phyloP scores from a whole-genome alignment of 2,113 vertebrate species.

The Blennius ocellaris region DNA sequence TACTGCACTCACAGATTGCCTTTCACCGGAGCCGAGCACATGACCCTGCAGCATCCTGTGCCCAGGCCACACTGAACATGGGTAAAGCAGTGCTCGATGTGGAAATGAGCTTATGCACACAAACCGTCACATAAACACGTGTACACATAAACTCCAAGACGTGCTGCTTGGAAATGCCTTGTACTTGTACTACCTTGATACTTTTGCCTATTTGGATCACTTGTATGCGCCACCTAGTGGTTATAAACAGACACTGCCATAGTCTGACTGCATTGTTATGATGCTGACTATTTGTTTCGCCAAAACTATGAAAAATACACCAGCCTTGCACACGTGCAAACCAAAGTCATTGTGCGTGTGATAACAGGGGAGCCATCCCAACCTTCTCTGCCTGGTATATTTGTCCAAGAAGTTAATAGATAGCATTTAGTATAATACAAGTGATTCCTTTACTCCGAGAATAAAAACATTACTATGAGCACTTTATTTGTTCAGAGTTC shows the following conservation, averaged over 20 bases:
- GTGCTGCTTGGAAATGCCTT: conserved; percentile 21
- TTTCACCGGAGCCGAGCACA: conserved; percentile 95
- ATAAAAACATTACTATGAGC: neutral
- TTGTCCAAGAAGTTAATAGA: neutral
- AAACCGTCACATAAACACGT: conserved; percentile 33
- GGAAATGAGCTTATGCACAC: neutral
- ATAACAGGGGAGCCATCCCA: conserved; percentile 4
- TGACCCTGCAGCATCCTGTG: conserved; percentile 92
- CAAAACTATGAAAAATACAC: neutral
- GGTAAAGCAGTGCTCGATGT: neutral
- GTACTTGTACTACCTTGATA: no score
- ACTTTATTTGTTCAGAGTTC: conserved; percentile 11
- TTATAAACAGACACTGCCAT: conserved; percentile 19
- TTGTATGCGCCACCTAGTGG: conserved; percentile 43
- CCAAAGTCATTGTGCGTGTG: conserved; percentile 4
- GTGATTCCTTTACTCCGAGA: neutral
- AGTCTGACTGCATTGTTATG: neutral
- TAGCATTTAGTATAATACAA: neutral
- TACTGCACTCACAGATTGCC: conserved; percentile 92
- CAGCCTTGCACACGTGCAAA: neutral
- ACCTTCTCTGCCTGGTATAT: neutral
- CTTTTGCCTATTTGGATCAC: conserved; percentile 12
- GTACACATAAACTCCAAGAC: conserved; percentile 21
- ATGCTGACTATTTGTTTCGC: neutral
- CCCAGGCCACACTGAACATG: conserved; percentile 76